Evolutionary conservation across 2,888 invertebrate genomes (phyloP).

Genomic region (Drosophila algonquin): DNA sequence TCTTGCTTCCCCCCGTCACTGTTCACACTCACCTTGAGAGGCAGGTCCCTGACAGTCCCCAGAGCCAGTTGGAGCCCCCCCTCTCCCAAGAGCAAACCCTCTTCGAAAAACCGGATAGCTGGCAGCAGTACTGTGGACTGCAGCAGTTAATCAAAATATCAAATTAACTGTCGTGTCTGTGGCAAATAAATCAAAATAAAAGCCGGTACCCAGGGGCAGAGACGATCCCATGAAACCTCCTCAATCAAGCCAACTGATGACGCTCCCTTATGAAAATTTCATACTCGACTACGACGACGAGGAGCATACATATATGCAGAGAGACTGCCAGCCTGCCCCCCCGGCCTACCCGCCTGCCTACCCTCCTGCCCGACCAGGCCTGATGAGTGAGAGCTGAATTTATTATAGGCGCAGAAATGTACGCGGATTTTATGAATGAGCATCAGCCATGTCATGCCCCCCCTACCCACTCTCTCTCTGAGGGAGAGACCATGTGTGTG

Average conservation of each 20-base stretch:
- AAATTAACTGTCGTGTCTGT: slow-evolving; percentile 84
- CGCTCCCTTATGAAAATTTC: slow-evolving; percentile 66
- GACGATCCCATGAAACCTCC: slow-evolving; percentile 11
- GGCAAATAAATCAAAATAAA: slow-evolving; percentile 83
- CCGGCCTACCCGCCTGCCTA: background rate
- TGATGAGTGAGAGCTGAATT: slow-evolving; percentile 74
- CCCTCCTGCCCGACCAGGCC: background rate
- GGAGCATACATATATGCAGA: slow-evolving; percentile 31
- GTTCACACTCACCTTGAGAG: slow-evolving; percentile 5
- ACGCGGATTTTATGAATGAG: slow-evolving; percentile 65
- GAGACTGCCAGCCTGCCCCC: slow-evolving; percentile 1
- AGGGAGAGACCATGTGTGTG: background rate
- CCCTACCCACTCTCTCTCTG: background rate
- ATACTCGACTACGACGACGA: too few species aligned
- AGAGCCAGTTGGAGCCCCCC: background rate
- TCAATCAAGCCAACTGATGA: slow-evolving; percentile 46
- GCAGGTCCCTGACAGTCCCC: background rate
- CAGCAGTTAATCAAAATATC: slow-evolving; percentile 84
- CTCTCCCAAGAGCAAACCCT: background rate
- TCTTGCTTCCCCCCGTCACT: too few species aligned
- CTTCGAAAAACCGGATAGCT: slow-evolving; percentile 40
- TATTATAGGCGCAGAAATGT: slow-evolving; percentile 68
- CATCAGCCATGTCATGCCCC: slow-evolving; percentile 14
- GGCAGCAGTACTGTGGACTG: slow-evolving; percentile 51
- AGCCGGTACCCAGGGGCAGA: slow-evolving; percentile 27